Evolutionary conservation across 2,888 invertebrate genomes (phyloP).

Genomic region (Branchinecta sandiegonensis): DNA sequence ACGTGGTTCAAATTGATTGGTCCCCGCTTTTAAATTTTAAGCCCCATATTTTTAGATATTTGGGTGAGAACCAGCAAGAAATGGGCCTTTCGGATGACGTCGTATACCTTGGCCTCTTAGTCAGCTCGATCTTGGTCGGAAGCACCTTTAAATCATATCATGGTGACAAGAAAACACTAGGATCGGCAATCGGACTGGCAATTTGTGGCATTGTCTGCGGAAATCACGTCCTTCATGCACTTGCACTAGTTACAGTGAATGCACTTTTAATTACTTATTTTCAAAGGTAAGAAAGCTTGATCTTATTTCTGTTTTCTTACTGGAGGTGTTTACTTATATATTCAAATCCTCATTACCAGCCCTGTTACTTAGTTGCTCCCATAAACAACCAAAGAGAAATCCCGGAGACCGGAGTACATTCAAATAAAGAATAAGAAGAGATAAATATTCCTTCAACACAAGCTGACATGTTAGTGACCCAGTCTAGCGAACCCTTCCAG

Average conservation of each 20-base stretch:
- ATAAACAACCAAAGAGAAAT: too few species aligned
- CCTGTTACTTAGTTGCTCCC: too few species aligned
- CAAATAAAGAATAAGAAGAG: too few species aligned
- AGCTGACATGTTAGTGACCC: too few species aligned
- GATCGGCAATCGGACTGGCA: not conserved
- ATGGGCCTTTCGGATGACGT: conserved; percentile 7
- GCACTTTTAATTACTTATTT: conserved; percentile 1
- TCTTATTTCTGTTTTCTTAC: not conserved
- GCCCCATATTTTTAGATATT: too few species aligned
- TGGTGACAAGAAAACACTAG: not conserved
- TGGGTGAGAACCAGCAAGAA: not conserved
- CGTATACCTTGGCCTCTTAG: not conserved
- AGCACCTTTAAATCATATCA: not conserved
- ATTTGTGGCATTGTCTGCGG: not conserved
- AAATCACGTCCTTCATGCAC: not conserved
- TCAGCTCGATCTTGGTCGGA: not conserved
- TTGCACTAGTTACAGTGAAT: not conserved
- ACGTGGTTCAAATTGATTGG: too few species aligned
- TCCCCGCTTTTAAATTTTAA: too few species aligned
- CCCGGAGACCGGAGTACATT: too few species aligned
- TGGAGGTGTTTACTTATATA: too few species aligned
- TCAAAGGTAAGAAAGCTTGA: not conserved
- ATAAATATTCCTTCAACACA: too few species aligned
- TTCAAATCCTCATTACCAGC: too few species aligned
- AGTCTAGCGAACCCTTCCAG: too few species aligned